Conservation (phyloP, 2,113 vertebrate genomes). For the Petromus typicus region DNA sequence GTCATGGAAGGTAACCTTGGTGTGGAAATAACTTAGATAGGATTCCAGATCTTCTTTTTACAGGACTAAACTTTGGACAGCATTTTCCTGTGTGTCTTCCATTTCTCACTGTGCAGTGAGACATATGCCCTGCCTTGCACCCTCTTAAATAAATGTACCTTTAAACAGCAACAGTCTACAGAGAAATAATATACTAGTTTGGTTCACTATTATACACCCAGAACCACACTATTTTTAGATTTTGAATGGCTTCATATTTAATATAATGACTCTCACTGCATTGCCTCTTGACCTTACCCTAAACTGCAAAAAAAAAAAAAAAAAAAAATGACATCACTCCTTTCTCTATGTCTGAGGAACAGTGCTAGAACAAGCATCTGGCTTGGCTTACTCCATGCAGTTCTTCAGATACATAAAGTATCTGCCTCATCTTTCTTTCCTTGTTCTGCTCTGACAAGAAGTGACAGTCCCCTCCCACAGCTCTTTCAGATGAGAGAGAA, state of each 20-base stretch:
- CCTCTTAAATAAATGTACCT: neutral
- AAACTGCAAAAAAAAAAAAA: neutral
- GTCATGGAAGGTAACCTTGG: too few species aligned
- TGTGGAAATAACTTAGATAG: neutral
- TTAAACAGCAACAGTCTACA: neutral
- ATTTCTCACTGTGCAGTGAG: neutral
- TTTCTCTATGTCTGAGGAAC: neutral
- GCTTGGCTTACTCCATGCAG: neutral
- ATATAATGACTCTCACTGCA: neutral
- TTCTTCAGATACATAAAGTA: neutral
- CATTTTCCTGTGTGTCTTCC: neutral
- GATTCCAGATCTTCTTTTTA: neutral
- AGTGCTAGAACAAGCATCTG: neutral
- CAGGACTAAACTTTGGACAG: neutral
- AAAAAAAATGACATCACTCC: neutral
- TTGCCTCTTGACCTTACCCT: neutral
- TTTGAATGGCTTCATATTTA: neutral
- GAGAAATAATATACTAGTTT: neutral
- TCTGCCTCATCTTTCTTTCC: neutral
- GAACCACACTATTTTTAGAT: neutral
- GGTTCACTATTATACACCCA: neutral
- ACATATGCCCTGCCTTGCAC: neutral
- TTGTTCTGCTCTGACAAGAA: neutral
- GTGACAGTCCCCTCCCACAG: too few species aligned
- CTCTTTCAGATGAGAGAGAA: neutral